These are phyloP conservation scores for Megastigmus dorsalis DNA, from an alignment of 2,888 invertebrate genomes.

Conservation along the genomic window DNA sequence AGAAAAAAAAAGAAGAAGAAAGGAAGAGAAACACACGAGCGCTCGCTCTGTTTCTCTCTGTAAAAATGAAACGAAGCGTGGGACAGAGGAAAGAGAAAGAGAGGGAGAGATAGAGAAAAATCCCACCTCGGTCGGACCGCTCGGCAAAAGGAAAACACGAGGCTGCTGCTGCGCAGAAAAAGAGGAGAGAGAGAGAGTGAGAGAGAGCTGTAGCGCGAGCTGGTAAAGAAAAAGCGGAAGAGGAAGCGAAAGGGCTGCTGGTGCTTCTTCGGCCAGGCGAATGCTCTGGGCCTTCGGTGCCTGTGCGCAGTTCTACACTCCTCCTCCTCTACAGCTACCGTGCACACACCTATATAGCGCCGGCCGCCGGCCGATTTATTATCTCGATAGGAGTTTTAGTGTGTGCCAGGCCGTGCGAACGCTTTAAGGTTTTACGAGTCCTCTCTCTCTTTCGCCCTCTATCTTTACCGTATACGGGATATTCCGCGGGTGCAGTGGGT, in stretches of 20 bases:
- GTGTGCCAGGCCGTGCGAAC: constrained; percentile 38
- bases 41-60: constrained; percentile 15
- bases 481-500: no score
- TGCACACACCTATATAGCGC: no score
- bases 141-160: no score
- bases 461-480: no score
- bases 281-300: no score
- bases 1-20: no score
- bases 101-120: neutral
- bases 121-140: neutral
- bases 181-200: neutral
- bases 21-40: constrained; percentile 37
- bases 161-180: neutral
- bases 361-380: constrained; percentile 60
- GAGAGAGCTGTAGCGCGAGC: neutral
- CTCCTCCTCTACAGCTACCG: no score
- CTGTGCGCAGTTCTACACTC: no score
- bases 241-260: neutral
- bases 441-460: no score
- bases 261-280: no score
- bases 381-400: constrained; percentile 60
- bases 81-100: neutral
- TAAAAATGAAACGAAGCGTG: constrained; percentile 44
- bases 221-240: neutral
- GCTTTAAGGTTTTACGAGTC: constrained; percentile 58